These are phyloP conservation scores for Dioctria rufipes DNA, from an alignment of 2,888 invertebrate species.

Conservation along the genomic window DNA sequence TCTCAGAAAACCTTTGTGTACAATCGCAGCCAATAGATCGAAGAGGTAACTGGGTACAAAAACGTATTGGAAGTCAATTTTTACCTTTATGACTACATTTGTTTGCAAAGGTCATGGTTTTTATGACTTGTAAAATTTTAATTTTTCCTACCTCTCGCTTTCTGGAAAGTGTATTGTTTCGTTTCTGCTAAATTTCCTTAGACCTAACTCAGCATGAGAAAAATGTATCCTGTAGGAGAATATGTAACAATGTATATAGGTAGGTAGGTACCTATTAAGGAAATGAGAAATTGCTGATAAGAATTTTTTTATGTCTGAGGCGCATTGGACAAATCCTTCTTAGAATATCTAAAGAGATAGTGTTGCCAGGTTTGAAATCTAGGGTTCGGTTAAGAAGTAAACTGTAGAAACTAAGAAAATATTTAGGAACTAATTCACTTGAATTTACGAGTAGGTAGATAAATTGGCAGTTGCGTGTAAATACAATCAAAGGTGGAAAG, in stretches of 20 bases:
- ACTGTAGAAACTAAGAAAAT: too few relatives aligned
- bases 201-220: background rate
- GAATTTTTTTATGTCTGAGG: background rate
- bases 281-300: slow-evolving; percentile 44
- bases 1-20: background rate
- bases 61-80: slow-evolving; percentile 1
- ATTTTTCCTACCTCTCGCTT: slow-evolving; percentile 42
- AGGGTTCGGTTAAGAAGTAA: too few relatives aligned
- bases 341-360: background rate
- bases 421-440: too few relatives aligned
- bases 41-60: background rate
- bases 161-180: slow-evolving; percentile 30
- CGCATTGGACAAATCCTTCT: background rate
- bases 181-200: slow-evolving; percentile 30
- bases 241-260: slow-evolving; percentile 5
- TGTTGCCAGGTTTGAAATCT: background rate
- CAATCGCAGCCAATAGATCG: background rate
- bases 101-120: slow-evolving; percentile 33
- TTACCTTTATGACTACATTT: slow-evolving; percentile 20
- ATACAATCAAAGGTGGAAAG: too few relatives aligned
- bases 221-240: slow-evolving; percentile 31
- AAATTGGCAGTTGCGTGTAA: too few relatives aligned
- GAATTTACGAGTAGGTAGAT: too few relatives aligned
- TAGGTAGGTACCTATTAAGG: background rate
- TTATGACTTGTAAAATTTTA: slow-evolving; percentile 23